Percentiles rank a stretch among this genome's conserved stretches.
Evolutionary conservation across 2,113 vertebrate species (phyloP).

Genomic region (Ornithorhynchus anatinus): DNA sequence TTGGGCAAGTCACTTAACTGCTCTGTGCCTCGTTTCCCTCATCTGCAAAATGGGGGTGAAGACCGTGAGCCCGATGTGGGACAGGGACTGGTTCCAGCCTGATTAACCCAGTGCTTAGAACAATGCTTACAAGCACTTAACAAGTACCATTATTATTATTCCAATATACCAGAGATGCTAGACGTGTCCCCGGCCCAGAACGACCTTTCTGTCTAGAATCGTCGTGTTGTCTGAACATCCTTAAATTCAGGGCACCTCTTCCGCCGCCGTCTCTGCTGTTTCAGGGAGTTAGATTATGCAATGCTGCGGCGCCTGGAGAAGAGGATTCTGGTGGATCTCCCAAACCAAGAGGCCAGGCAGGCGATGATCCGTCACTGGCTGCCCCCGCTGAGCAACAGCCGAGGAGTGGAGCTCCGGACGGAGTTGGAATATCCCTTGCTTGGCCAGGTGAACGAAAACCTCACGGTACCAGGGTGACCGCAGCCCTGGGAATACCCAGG

Average conservation of each 20-base stretch:
- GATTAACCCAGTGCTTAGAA: too few relatives aligned
- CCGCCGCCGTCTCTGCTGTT: not conserved
- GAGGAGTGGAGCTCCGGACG: conserved; percentile 78
- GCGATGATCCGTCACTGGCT: conserved; percentile 94
- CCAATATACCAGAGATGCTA: accelerated
- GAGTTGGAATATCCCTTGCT: conserved; percentile 81
- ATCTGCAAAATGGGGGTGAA: too few relatives aligned
- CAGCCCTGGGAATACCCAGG: accelerated
- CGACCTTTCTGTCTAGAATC: too few relatives aligned
- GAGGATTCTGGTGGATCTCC: conserved; percentile 90
- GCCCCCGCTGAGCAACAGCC: conserved; percentile 79
- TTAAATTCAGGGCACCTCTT: accelerated
- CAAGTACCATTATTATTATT: too few relatives aligned
- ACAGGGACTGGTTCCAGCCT: too few relatives aligned
- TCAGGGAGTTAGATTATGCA: conserved; percentile 91
- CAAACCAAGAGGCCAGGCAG: conserved; percentile 77
- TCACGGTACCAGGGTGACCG: too few relatives aligned
- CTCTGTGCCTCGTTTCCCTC: too few relatives aligned
- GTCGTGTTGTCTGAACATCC: not conserved
- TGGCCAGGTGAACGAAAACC: conserved; percentile 73
- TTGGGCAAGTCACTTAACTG: too few relatives aligned
- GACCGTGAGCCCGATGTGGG: too few relatives aligned
- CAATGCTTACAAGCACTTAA: too few relatives aligned
- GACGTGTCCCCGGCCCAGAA: too few relatives aligned
- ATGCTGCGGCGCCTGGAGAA: conserved; percentile 95